A percentile compares a stretch with the other conserved stretches of the same genome.
Conservation (phyloP, 2,113 vertebrate species). For the Apodemus sylvaticus region DNA sequence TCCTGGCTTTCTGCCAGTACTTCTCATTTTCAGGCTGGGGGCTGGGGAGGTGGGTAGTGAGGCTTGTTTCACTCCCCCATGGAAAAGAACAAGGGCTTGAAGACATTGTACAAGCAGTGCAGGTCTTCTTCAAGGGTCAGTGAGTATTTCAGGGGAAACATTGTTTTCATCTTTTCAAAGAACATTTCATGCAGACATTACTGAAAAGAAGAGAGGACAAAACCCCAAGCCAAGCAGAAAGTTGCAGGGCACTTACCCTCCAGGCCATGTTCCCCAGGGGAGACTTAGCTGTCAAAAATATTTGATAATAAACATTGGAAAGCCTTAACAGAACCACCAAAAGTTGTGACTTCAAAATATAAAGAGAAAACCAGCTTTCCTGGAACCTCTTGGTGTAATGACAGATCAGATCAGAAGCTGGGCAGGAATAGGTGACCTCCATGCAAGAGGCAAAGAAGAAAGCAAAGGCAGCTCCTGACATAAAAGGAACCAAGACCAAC, state of each 20-base stretch:
- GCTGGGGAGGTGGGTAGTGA: too few relatives aligned
- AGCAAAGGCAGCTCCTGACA: not conserved
- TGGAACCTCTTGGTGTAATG: not conserved
- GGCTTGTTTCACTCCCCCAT: rapidly evolving
- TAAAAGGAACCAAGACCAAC: not conserved
- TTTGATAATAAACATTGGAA: slow-evolving; percentile 13
- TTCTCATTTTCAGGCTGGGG: not conserved
- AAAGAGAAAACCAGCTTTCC: not conserved
- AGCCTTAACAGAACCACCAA: not conserved
- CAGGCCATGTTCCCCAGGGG: not conserved
- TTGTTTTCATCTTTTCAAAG: not conserved
- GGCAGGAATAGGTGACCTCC: rapidly evolving
- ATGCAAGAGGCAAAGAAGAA: not conserved
- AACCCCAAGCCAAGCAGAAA: not conserved
- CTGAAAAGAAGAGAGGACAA: not conserved
- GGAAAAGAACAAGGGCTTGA: not conserved
- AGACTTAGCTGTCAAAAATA: not conserved
- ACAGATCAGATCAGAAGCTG: not conserved
- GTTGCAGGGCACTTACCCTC: not conserved
- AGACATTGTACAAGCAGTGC: not conserved
- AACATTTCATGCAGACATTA: not conserved
- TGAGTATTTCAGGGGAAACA: not conserved
- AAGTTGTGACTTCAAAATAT: not conserved
- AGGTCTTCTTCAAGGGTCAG: not conserved
- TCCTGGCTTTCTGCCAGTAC: not conserved